Evolutionary conservation across 1,140 invertebrate species (phyloP), one percentile per base, ranked within the genome.

Genomic region (Parasteatoda tepidariorum): DNA sequence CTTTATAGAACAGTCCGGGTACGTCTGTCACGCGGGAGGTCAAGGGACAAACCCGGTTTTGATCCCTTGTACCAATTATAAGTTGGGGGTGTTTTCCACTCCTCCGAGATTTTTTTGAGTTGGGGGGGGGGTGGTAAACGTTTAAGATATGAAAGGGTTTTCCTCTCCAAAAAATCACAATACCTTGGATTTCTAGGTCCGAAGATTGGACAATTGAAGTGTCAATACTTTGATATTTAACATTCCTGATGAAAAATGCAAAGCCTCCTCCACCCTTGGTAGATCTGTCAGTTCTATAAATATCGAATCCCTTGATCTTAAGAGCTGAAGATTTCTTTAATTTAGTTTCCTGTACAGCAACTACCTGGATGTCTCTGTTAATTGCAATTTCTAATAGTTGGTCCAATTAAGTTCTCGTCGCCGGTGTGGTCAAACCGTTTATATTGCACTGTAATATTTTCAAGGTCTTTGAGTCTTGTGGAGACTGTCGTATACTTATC

Each of bases 151-250:
- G 0, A 13, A 74, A n/a, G 48, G 48, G 55, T 73, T 73, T 73
- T 59, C 70, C 70, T 61, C 31, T 34, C 54, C 55, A 61, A 2
- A 4, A 7, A 9, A 24, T 74, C 38, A 34, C 26, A 13, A 74
- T 59, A 34, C 71, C 55, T 9, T 62, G 71, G 22, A 74, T 74
- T 74, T 74, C 55, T 15, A 74, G 57, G 24, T 74, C 55, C 22
- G 71, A 59, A 61, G 5, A 30, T 59, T 33, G 22, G 22, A 22
- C 30, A 3, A 11, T 7, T 0, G 28, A n/a, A 13, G 2, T 34
- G 31, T 34, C 26, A 3, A 61, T 74, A n/a, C n/a, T 61, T 61
- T 74, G 55, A 5, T 68, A 68, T 1, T 22, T 24, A 33, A 48
- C 5, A 1, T 41, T 22, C 3, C n/a, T 6, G 31, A 34, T 18